Percentiles rank a stretch among this genome's conserved stretches.
These are phyloP conservation scores for Torymus auratus DNA, from an alignment of 2,888 invertebrate species.

Conservation along the genomic window DNA sequence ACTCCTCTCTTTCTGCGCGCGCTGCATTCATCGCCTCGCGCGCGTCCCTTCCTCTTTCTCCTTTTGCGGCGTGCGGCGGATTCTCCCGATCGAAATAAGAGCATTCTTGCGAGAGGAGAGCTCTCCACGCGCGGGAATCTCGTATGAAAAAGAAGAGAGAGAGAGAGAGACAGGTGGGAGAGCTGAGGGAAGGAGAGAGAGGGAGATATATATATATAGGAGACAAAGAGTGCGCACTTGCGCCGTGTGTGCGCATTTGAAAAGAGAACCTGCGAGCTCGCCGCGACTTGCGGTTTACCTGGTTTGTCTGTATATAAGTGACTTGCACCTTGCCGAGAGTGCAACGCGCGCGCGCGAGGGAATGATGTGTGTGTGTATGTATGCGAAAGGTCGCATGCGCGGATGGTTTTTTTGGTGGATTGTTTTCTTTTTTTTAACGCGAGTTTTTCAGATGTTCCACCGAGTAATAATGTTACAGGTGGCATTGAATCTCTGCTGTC, in stretches of 20 bases:
- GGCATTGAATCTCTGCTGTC: no score
- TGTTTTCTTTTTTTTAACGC: no score
- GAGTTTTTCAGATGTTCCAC: no score
- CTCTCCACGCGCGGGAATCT: constrained; percentile 29
- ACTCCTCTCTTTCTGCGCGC: constrained; percentile 26
- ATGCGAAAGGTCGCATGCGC: no score
- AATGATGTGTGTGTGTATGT: no score
- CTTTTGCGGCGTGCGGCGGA: constrained; percentile 35
- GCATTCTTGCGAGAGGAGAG: constrained; percentile 49
- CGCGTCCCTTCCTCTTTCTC: constrained; percentile 26
- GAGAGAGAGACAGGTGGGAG: neutral
- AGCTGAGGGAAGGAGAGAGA: constrained; percentile 11
- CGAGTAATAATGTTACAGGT: no score
- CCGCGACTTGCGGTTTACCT: constrained; percentile 27
- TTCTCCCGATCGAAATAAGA: constrained; percentile 55
- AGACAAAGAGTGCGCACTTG: constrained; percentile 32
- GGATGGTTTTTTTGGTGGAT: no score
- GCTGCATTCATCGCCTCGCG: constrained; percentile 31
- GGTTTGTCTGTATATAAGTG: constrained; percentile 36
- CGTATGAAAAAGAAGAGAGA: constrained; percentile 35
- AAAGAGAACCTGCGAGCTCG: constrained; percentile 31
- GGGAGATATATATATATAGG: constrained; percentile 32
- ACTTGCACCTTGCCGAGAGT: constrained; percentile 20
- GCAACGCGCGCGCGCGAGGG: no score
- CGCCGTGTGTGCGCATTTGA: constrained; percentile 3